Percentiles rank a stretch among this genome's conserved stretches.
Evolutionary conservation across 2,888 invertebrate species (phyloP).

Genomic region (Trichacis sp.): DNA sequence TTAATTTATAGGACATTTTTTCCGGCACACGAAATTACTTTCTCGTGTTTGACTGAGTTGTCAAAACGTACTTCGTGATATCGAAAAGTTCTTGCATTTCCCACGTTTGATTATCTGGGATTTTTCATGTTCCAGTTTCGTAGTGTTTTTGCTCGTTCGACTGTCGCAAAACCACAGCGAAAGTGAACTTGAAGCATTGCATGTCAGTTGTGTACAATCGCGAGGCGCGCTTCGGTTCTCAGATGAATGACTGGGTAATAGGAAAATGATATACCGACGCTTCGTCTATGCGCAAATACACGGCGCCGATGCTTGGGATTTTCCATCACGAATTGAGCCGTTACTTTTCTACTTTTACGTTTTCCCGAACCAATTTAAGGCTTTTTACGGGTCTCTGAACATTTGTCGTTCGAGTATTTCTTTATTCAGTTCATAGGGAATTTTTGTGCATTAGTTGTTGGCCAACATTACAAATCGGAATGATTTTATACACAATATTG

Average conservation of each 20-base stretch:
- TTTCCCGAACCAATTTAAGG: background rate
- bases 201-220: conserved; percentile 20
- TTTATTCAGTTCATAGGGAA: too few species aligned
- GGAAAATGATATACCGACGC: conserved; percentile 20
- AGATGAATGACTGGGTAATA: conserved; percentile 18
- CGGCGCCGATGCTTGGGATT: background rate
- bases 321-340: background rate
- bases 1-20: background rate
- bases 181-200: conserved; percentile 30
- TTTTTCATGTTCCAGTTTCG: conserved; percentile 26
- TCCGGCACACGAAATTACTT: too few species aligned
- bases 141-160: conserved; percentile 16
- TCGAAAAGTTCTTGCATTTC: too few species aligned
- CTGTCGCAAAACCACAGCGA: conserved; percentile 30
- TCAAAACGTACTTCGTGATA: too few species aligned
- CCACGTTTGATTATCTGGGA: too few species aligned
- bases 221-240: conserved; percentile 14
- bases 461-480: too few species aligned
- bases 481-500: too few species aligned
- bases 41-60: too few species aligned
- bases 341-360: background rate
- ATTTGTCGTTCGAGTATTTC: too few species aligned
- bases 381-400: background rate
- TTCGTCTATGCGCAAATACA: conserved; percentile 5
- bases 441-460: too few species aligned